Evolutionary conservation across 2,797 vertebrate genomes (phyloP).

Genomic region (Tachyglossus aculeatus): DNA sequence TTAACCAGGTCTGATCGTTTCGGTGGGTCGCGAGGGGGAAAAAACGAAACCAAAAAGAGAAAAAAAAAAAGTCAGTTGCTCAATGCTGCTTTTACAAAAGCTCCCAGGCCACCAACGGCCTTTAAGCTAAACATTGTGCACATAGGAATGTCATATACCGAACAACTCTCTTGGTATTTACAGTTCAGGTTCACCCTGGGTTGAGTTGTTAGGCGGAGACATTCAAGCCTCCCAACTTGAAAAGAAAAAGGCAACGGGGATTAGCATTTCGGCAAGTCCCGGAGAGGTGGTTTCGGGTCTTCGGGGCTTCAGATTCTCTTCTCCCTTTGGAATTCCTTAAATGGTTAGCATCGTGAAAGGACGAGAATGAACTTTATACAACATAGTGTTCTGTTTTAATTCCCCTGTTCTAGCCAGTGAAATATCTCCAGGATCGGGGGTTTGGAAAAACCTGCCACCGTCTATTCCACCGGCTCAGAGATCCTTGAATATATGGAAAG

Average conservation of each 20-base stretch:
- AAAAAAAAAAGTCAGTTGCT: conserved; percentile 54
- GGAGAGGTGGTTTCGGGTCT: conserved; percentile 67
- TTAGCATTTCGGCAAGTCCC: conserved; percentile 68
- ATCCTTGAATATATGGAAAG: conserved; percentile 12
- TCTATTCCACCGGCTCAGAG: conserved; percentile 17
- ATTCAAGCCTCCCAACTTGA: conserved; percentile 67
- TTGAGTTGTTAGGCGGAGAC: conserved; percentile 67
- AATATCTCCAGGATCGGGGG: conserved; percentile 11
- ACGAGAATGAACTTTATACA: conserved; percentile 4
- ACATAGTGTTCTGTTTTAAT: background rate
- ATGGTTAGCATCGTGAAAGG: conserved; percentile 9
- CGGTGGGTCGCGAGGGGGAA: too few species aligned
- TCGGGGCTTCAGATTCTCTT: conserved; percentile 44
- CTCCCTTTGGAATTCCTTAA: conserved; percentile 40
- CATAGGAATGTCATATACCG: conserved; percentile 67
- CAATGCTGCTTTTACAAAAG: conserved; percentile 78
- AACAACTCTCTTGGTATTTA: conserved; percentile 70
- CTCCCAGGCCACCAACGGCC: conserved; percentile 79
- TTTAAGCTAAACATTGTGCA: conserved; percentile 70
- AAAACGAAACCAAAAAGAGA: too few species aligned
- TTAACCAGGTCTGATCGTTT: conserved; percentile 69
- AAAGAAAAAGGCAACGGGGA: conserved; percentile 76
- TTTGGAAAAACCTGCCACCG: conserved; percentile 38
- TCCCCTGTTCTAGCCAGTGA: conserved; percentile 21
- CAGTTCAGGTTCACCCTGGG: conserved; percentile 64